These are phyloP conservation scores for Drosophila quinaria DNA, from an alignment of 2,888 invertebrate species.

Conservation along the genomic window DNA sequence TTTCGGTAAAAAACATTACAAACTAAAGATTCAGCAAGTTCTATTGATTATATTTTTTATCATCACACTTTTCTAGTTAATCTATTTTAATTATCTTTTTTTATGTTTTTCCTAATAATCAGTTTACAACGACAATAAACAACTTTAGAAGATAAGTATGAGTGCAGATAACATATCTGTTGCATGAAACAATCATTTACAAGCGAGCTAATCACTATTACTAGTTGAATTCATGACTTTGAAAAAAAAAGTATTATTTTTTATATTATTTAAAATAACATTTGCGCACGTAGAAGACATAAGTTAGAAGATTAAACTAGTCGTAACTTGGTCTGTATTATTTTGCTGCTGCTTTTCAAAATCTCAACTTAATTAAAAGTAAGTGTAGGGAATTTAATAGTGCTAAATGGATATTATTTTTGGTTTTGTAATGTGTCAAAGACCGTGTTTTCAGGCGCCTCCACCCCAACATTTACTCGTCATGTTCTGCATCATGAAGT, in stretches of 20 bases:
- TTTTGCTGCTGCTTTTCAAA: background rate
- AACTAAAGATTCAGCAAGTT: background rate
- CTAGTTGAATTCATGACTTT: background rate
- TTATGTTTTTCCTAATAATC: background rate
- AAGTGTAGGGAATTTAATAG: slow-evolving; percentile 41
- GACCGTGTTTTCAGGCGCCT: slow-evolving; percentile 52
- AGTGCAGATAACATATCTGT: slow-evolving; percentile 11
- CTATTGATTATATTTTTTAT: background rate
- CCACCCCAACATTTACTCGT: slow-evolving; percentile 27
- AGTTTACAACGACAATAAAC: background rate
- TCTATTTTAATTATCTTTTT: background rate
- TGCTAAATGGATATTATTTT: slow-evolving; percentile 13
- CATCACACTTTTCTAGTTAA: slow-evolving; percentile 1
- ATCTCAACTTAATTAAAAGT: background rate
- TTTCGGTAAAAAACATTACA: background rate
- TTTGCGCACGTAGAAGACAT: too few species aligned
- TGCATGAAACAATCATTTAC: background rate
- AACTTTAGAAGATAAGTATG: slow-evolving; percentile 6
- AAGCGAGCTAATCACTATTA: slow-evolving; percentile 4
- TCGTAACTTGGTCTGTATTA: background rate
- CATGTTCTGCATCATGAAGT: slow-evolving; percentile 63
- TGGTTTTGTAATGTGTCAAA: slow-evolving; percentile 57
- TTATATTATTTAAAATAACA: background rate
- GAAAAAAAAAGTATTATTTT: background rate
- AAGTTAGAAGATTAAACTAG: background rate